These are phyloP conservation scores for Pimephales promelas DNA, from an alignment of 2,113 vertebrate genomes.

Conservation along the genomic window DNA sequence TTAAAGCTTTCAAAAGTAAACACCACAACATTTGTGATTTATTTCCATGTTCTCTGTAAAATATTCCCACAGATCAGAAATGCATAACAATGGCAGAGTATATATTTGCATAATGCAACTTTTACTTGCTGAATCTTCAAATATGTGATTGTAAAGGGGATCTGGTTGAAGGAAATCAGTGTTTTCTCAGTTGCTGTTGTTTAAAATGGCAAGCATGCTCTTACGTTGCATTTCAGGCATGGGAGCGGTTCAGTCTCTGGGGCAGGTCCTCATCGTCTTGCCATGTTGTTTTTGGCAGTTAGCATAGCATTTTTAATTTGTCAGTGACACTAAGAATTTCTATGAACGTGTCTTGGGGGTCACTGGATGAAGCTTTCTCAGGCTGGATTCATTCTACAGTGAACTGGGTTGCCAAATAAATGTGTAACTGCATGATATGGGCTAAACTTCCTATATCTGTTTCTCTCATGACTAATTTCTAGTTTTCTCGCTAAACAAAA, in stretches of 20 bases:
- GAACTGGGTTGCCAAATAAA: neutral
- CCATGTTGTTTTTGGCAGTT: conserved; percentile 31
- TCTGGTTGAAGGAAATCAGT: neutral
- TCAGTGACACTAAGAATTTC: neutral
- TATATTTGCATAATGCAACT: neutral
- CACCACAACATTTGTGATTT: neutral
- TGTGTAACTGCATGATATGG: neutral
- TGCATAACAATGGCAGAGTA: neutral
- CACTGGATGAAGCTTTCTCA: neutral
- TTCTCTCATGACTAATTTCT: neutral
- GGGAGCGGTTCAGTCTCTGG: neutral
- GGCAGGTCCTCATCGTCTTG: neutral
- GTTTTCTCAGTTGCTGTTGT: conserved; percentile 16
- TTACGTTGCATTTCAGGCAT: neutral
- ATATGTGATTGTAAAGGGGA: neutral
- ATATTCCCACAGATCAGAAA: neutral
- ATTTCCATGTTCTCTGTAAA: neutral
- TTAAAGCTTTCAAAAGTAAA: conserved; percentile 8
- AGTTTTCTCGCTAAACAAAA: neutral
- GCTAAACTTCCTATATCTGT: neutral
- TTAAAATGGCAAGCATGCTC: conserved; percentile 3
- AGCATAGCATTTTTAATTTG: conserved; percentile 10
- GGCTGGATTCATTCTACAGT: neutral
- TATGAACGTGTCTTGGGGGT: neutral
- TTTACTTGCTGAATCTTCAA: neutral